Evolutionary conservation across 2,888 invertebrate species (phyloP), one percentile per base, ranked within the genome.

Genomic region (Alviniconcha strummeri): DNA sequence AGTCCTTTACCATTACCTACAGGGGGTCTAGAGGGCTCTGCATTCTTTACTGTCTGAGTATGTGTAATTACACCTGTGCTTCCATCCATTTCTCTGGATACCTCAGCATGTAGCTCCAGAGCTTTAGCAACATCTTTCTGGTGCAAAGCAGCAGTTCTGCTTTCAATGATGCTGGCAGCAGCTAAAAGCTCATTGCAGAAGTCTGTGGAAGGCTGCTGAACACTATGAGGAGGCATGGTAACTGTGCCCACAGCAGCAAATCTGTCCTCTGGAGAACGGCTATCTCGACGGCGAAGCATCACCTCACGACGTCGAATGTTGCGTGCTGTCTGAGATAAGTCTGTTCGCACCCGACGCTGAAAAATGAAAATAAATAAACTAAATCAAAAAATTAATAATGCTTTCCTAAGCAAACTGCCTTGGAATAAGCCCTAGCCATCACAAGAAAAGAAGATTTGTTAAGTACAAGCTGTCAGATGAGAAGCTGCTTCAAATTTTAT

Each of bases 81-180:
- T 67, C 84, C 80, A 69, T 75, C 60, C 5, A n/a, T n/a, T 1
- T 19, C 55, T 36, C 79, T 69, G 60, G 84, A 69, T 69, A 72
- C 82, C 57, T 84, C 84, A 15, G 56, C 17, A 55, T 72, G 74
- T 36, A 55, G 19, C n/a, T 71, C 60, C 74, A 74, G 3, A 55
- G 78, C 78, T 52, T 78, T 78, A 17, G 60, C 55, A 8, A 55
- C 9, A 17, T 77, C 82, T 6, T 52, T 19, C 5, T 82, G 82
- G 60, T 72, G 74, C 13, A 74, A 36, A 4, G 82, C 76, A 15
- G 67, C 76, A 8, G 60, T 74, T 52, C 82, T 19, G 36, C 86
- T 86, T 57, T 86, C 86, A 71, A 86, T 86, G 60, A 86, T 84
- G 80, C 85, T 86, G 64, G 86, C 86, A 19, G 86, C 86, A n/a